These are phyloP conservation scores for Ormia ochracea DNA, from an alignment of 2,888 invertebrate genomes.

Conservation along the genomic window DNA sequence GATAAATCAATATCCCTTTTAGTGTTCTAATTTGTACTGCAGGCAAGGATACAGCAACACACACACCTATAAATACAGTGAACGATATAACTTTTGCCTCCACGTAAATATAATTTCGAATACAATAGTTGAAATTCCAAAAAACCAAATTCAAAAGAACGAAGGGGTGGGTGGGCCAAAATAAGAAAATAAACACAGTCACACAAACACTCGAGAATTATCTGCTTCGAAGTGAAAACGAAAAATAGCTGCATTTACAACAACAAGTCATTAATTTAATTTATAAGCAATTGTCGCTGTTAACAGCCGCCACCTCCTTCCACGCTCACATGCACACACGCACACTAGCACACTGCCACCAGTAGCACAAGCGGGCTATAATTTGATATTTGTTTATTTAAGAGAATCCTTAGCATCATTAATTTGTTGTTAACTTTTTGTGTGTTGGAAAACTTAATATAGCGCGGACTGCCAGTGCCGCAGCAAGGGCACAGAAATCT, in stretches of 20 bases:
- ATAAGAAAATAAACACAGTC: conserved; percentile 7
- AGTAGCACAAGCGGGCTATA: conserved; percentile 18
- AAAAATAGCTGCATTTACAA: conserved; percentile 45
- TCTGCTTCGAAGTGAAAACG: not conserved
- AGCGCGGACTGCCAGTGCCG: conserved; percentile 34
- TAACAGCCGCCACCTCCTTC: conserved; percentile 54
- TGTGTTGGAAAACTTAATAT: conserved; percentile 24
- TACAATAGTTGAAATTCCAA: conserved; percentile 55
- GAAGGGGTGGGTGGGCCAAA: not conserved
- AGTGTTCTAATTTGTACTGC: not conserved
- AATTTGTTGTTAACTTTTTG: conserved; percentile 57
- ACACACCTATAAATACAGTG: not conserved
- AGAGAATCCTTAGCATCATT: conserved; percentile 52
- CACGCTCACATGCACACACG: not conserved
- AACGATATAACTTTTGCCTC: not conserved
- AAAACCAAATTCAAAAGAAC: not conserved
- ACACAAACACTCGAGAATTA: not conserved
- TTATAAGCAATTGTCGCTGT: conserved; percentile 61
- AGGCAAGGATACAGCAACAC: not conserved
- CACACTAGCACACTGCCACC: too few relatives aligned
- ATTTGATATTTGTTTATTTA: conserved; percentile 6
- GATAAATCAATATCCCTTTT: too few relatives aligned
- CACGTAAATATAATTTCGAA: conserved; percentile 43
- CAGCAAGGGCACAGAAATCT: conserved; percentile 26
- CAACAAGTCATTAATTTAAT: conserved; percentile 63